phyloP scores from a whole-genome alignment of 2,113 vertebrate species.

The Naja naja region DNA sequence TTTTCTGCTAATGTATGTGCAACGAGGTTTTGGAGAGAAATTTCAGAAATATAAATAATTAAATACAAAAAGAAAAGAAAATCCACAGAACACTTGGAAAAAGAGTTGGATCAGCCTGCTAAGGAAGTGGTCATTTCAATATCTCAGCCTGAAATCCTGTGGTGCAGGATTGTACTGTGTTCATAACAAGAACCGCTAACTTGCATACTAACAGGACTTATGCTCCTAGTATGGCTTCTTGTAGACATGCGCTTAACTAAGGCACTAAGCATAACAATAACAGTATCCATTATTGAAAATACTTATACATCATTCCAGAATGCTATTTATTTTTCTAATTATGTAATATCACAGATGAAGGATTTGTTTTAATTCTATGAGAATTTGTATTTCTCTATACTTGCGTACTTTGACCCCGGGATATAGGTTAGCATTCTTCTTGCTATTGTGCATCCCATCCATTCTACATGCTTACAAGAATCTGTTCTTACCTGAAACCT shows the following conservation, averaged over 20 bases:
- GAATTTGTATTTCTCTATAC: background rate
- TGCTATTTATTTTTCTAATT: background rate
- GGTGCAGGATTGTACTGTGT: background rate
- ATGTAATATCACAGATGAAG: background rate
- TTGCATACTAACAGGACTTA: background rate
- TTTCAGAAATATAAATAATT: background rate
- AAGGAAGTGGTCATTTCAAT: conserved; percentile 11
- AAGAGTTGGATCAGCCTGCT: background rate
- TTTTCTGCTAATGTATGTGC: background rate
- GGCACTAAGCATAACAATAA: background rate
- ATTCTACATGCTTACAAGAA: background rate
- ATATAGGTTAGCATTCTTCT: background rate
- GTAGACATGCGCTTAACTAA: background rate
- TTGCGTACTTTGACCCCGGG: background rate
- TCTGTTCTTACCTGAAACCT: conserved; percentile 73
- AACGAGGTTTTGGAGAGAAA: background rate
- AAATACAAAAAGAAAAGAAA: background rate
- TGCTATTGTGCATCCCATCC: background rate
- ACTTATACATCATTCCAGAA: background rate
- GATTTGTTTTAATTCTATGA: background rate
- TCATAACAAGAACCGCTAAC: background rate
- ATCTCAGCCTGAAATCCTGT: conserved; percentile 5
- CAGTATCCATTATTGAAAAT: background rate
- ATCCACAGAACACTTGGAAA: background rate
- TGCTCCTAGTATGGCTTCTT: background rate